These are phyloP conservation scores for Mongoloraphidia duomilia DNA, from an alignment of 2,888 invertebrate genomes.

Conservation along the genomic window DNA sequence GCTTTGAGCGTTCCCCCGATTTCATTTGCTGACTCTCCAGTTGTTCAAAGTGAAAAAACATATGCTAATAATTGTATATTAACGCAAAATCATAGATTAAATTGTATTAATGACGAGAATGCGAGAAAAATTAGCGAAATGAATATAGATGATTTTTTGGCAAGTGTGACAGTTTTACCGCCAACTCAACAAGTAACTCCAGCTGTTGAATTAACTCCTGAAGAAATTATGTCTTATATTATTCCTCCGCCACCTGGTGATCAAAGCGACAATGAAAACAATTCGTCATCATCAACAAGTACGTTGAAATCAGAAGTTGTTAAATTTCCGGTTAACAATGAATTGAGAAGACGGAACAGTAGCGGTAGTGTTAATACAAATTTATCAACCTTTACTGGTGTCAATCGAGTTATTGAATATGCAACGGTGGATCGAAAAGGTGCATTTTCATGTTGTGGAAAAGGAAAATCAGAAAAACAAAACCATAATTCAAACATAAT, in stretches of 20 bases:
- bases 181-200: slow-evolving; percentile 62
- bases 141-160: slow-evolving; percentile 71
- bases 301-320: slow-evolving; percentile 2
- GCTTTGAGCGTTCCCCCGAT: slow-evolving; percentile 59
- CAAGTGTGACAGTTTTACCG: slow-evolving; percentile 67
- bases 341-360: slow-evolving; percentile 29
- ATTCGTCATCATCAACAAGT: slow-evolving; percentile 5
- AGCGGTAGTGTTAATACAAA: slow-evolving; percentile 40
- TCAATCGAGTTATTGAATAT: slow-evolving; percentile 45
- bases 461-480: slow-evolving; percentile 38
- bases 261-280: slow-evolving; percentile 7
- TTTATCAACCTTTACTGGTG: slow-evolving; percentile 32
- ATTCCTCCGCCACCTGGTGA: slow-evolving; percentile 62
- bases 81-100: not conserved
- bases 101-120: not conserved
- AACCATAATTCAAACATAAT: slow-evolving; percentile 31
- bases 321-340: not conserved
- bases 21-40: slow-evolving; percentile 53
- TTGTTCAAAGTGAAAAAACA: slow-evolving; percentile 10
- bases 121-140: slow-evolving; percentile 31
- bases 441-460: slow-evolving; percentile 57
- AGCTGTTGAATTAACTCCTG: slow-evolving; percentile 62
- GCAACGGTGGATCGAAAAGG: slow-evolving; percentile 58
- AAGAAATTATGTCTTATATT: slow-evolving; percentile 73
- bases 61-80: not conserved